These are phyloP conservation scores for Phylloscopus trochiloides DNA, from an alignment of 2,113 vertebrate genomes.

Conservation along the genomic window DNA sequence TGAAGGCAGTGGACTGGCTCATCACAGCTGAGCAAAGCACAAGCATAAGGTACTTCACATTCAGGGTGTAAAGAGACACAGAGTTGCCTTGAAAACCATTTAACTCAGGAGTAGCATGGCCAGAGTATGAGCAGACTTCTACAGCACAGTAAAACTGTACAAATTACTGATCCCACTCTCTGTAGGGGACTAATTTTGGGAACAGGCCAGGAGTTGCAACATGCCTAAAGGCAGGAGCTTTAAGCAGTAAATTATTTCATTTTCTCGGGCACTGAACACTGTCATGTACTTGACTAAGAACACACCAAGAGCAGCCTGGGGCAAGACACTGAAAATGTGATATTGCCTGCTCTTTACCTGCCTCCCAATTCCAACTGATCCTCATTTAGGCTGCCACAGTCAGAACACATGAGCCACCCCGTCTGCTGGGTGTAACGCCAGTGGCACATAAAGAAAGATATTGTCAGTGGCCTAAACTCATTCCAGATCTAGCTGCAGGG, in stretches of 20 bases:
- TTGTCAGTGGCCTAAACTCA: neutral
- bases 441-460: neutral
- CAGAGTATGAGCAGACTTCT: neutral
- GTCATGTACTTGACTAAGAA: neutral
- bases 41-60: fast-evolving
- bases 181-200: neutral
- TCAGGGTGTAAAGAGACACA: neutral
- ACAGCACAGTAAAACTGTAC: neutral
- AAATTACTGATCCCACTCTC: neutral
- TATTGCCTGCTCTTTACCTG: neutral
- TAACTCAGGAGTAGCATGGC: neutral
- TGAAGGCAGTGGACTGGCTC: neutral
- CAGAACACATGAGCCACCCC: neutral
- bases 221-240: neutral
- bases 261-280: neutral
- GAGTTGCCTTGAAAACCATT: neutral
- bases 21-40: neutral
- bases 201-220: neutral
- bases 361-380: neutral
- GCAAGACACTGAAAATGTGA: neutral
- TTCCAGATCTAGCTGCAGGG: neutral
- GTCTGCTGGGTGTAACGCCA: neutral
- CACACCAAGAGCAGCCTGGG: neutral
- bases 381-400: neutral
- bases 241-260: neutral